These are phyloP conservation scores for Piprites chloris DNA, from an alignment of 2,113 vertebrate species.

Conservation along the genomic window DNA sequence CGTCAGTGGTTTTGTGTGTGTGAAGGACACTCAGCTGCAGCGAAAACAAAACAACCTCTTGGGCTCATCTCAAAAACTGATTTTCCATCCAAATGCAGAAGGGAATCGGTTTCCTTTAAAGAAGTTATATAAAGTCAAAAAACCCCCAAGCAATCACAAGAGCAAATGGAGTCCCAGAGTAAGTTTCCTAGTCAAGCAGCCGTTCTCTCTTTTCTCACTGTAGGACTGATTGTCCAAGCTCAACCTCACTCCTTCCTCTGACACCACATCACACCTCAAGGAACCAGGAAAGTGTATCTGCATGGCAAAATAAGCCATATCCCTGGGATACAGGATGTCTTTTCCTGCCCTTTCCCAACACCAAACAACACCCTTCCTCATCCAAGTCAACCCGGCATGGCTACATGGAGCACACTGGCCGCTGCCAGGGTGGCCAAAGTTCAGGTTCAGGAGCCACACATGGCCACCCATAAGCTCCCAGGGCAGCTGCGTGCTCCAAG, in stretches of 20 bases:
- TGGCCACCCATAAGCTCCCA: background rate
- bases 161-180: background rate
- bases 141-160: background rate
- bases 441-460: slow-evolving; percentile 11
- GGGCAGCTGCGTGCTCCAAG: accelerated
- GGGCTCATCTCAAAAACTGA: background rate
- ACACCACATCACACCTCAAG: background rate
- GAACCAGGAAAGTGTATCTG: background rate
- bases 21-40: slow-evolving; percentile 8
- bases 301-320: background rate
- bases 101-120: background rate
- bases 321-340: background rate
- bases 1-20: background rate
- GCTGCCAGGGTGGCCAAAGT: background rate
- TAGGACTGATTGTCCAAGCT: background rate
- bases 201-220: background rate
- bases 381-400: background rate
- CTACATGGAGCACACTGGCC: background rate
- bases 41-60: background rate
- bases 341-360: background rate
- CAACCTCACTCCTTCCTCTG: background rate
- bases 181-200: background rate
- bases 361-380: background rate
- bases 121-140: background rate
- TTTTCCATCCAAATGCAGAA: background rate